Conservation (phyloP, 92 coral and sea anemone species). For the Montipora capitata region DNA sequence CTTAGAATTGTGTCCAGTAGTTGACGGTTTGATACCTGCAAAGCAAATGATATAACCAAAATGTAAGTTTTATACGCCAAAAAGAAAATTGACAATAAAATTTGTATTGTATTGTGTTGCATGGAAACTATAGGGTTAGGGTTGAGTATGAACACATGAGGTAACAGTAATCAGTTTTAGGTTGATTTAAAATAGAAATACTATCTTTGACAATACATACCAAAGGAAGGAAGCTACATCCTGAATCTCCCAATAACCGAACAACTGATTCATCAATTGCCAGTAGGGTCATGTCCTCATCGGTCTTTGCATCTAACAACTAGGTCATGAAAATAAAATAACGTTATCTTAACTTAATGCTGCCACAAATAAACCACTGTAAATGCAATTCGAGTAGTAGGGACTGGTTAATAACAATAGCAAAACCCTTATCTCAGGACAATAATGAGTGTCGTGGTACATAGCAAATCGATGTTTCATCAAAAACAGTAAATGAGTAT, state of each 20-base stretch:
- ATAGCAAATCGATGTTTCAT: not conserved
- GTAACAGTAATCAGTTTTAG: not conserved
- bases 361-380: not conserved
- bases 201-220: slow-evolving; percentile 5
- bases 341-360: not conserved
- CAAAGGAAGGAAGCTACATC: not conserved
- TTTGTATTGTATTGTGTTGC: no score
- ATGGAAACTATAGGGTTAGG: not conserved
- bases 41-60: not conserved
- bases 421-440: not conserved
- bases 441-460: not conserved
- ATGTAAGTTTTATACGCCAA: not conserved
- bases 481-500: not conserved
- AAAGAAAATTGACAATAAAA: not conserved
- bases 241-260: slow-evolving; percentile 2
- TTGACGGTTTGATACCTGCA: slow-evolving; percentile 35
- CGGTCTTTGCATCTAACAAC: slow-evolving; percentile 3
- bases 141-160: not conserved
- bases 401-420: not conserved
- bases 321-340: slow-evolving; percentile 14
- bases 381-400: not conserved
- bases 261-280: slow-evolving; percentile 4
- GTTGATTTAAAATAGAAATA: not conserved
- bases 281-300: not conserved
- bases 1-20: slow-evolving; percentile 34